Evolutionary conservation across 2,888 invertebrate species (phyloP), one percentile per base, ranked within the genome.

Genomic region (Rotaria sp.): DNA sequence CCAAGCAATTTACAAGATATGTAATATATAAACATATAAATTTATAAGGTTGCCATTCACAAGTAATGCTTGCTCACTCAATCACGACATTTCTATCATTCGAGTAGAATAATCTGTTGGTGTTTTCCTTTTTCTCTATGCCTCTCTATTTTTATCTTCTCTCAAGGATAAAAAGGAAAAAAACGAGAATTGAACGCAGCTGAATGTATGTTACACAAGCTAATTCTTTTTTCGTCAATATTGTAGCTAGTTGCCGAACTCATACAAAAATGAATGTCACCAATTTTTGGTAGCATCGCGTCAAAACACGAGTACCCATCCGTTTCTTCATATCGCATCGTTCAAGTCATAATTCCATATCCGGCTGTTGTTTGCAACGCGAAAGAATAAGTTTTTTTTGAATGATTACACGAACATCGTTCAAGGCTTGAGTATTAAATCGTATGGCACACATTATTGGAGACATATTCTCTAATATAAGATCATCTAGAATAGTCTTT

Each of bases 331-430:
- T 35, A 67, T 35, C 67, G 35, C 67, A 67, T 67, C 67, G 67
- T 67, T 67, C 67, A 30, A 38, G 35, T 38, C 30, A 35, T 67
- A 67, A 67, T 67, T 67, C 35, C 35, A 67, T 67, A 67, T 67
- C 67, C 67, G 67, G 67, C 35, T 35, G 67, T 30, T 67, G 67
- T 67, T 67, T 67, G 67, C 67, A 67, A 67, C 35, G 67, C 67
- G 67, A 67, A 67, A 67, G 67, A 67, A 67, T 24, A 52, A 52
- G 21, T 21, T 67, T 67, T 67, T 21, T 67, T 67, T 35, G 10
- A 67, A 38, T 35, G 67, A 67, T 67, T 38, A 15, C 67, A 35
- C 35, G 67, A 67, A 67, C 67, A 35, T 67, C 67, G 35, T 67
- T 67, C 18, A 67, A 30, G 18, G 30, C 67, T 67, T 21, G 35